Percentiles rank a stretch among this genome's conserved stretches.
Conservation (phyloP, 2,113 vertebrate species). For the Corydoras maculifer region DNA sequence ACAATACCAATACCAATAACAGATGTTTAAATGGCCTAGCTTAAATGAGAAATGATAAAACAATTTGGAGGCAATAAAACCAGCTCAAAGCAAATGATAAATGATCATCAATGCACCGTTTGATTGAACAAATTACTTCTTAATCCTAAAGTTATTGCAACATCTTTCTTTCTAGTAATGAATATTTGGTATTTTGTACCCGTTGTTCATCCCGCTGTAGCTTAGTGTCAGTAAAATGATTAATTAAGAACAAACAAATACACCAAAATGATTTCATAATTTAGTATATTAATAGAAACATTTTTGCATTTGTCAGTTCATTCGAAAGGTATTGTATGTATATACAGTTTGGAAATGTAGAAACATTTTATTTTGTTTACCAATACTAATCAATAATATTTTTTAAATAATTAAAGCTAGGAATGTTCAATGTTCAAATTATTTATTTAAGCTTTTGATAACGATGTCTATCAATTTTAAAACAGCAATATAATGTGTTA, state of each 20-base stretch:
- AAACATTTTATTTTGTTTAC: neutral
- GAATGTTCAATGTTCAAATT: too few species aligned
- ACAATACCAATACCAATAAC: too few species aligned
- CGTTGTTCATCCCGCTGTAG: too few species aligned
- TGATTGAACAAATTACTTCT: neutral
- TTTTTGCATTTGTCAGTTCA: too few species aligned
- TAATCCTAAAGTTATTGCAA: neutral
- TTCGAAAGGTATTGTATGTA: neutral
- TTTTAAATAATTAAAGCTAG: too few species aligned
- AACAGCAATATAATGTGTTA: too few species aligned
- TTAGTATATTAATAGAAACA: too few species aligned
- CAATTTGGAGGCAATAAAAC: neutral
- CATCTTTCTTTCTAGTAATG: neutral
- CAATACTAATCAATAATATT: neutral
- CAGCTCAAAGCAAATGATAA: neutral
- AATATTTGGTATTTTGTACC: neutral
- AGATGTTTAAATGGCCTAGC: neutral
- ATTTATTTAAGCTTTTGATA: too few species aligned
- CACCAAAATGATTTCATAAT: too few species aligned
- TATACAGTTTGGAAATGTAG: neutral
- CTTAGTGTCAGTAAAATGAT: too few species aligned
- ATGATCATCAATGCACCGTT: neutral
- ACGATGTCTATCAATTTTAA: too few species aligned
- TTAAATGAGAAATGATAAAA: neutral
- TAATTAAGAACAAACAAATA: too few species aligned